Base-by-base conservation (phyloP, 2,888 invertebrate genomes). In the Netelia melanura region DNA sequence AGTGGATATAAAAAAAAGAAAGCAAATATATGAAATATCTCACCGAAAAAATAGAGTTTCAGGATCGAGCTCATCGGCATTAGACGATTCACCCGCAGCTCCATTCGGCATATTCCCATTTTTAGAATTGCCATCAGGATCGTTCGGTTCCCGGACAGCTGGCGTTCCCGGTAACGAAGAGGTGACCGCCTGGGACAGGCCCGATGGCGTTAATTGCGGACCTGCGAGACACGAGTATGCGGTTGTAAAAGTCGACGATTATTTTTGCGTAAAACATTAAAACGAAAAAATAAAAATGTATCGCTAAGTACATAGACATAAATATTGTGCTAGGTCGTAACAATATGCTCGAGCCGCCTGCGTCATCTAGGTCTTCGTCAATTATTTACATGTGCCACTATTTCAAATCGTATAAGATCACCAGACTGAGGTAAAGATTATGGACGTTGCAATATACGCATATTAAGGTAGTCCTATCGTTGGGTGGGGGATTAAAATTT, bases 41-140 rank as follows among this genome's bases (percentile, higher is more conserved):
- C 84, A 93, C 93, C 93, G 91, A 84, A 93, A 93, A 80, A 91
- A 93, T 17, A 93, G 89, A 2, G 93, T 91, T 71, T 93, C 93
- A 9, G 89, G 90, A 87, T 93, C 93, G 68, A 88, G 81, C 81
- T 91, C 91, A 70, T 81, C 78, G 21, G 89, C 90, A 14, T 81
- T 70, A 0, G 88, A 86, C 9, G 64, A 82, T 9, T 77, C 88
- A n/a, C 82, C 86, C 8, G 82, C 87, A 1, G 77, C 87, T 38
- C 88, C 85, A 68, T 88, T 88, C 56, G 86, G 87, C 82, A 86
- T 86, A 78, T 78, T 71, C 62, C 81, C 71, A 58, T 88, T 80
- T 85, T 89, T 89, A 3, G 77, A 72, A 48, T 84, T 56, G 21
- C 44, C 79, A 17, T 89, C 89, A 5, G 80, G 86, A n/a, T 90